Percentiles rank a stretch among this genome's conserved stretches.
phyloP scores from a whole-genome alignment of 2,888 invertebrate species.

The Bombylius discolor region DNA sequence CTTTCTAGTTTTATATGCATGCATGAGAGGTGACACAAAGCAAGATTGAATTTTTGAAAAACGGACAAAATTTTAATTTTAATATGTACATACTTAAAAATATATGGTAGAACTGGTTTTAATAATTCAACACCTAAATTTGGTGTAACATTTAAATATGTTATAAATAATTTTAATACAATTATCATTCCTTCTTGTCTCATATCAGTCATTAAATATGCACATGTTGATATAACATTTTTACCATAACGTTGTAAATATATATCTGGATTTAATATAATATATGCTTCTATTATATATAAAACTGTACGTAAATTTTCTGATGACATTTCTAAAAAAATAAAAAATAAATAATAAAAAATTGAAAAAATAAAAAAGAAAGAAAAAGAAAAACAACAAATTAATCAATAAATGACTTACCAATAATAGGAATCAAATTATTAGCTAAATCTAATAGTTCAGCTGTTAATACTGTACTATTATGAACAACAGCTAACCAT shows the following conservation, averaged over 20 bases:
- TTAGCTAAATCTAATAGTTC: conserved; percentile 59
- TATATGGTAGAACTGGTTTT: conserved; percentile 46
- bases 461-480: conserved; percentile 50
- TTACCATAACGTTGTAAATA: conserved; percentile 60
- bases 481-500: conserved; percentile 75
- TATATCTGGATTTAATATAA: conserved; percentile 63
- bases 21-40: too few relatives aligned
- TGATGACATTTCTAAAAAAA: conserved; percentile 56
- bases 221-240: conserved; percentile 54
- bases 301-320: conserved; percentile 69
- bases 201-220: conserved; percentile 65
- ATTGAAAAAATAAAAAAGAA: conserved; percentile 16
- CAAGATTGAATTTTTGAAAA: background rate
- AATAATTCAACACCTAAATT: conserved; percentile 59
- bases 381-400: background rate
- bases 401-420: conserved; percentile 35
- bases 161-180: conserved; percentile 60
- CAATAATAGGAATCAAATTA: conserved; percentile 60
- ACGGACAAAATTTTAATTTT: background rate
- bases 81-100: conserved; percentile 45
- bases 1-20: too few relatives aligned
- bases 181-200: conserved; percentile 57
- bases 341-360: background rate
- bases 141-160: conserved; percentile 60
- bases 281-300: conserved; percentile 70